phyloP scores from a whole-genome alignment of 2,888 invertebrate species.

The Terebella lapidaria region DNA sequence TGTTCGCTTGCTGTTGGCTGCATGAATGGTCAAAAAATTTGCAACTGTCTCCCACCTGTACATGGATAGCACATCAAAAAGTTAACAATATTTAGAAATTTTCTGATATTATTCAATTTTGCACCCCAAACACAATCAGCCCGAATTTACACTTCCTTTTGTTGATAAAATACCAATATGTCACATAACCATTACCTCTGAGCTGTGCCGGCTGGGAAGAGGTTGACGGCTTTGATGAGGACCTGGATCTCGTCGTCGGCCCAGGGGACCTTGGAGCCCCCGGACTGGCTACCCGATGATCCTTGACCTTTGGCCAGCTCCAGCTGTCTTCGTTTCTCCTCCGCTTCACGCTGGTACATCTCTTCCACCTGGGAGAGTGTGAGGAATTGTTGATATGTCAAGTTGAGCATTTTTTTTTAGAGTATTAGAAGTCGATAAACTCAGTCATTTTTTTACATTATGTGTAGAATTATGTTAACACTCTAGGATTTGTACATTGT shows the following conservation, averaged over 20 bases:
- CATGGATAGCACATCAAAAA: background rate
- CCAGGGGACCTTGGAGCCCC: conserved; percentile 60
- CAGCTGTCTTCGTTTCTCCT: conserved; percentile 61
- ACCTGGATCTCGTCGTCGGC: conserved; percentile 77
- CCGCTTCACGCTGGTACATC: conserved; percentile 71
- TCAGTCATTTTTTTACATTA: no score
- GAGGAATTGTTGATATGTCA: no score
- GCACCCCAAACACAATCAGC: no score
- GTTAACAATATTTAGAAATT: no score
- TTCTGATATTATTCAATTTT: no score
- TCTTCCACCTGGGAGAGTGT: conserved; percentile 34
- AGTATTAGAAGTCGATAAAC: no score
- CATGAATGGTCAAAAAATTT: conserved; percentile 78
- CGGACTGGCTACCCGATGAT: conserved; percentile 22
- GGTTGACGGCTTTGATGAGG: conserved; percentile 92
- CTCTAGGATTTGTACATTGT: no score
- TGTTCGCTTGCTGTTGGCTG: conserved; percentile 52
- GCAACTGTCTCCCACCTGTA: conserved; percentile 83
- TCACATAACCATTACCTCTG: no score
- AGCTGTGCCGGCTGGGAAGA: conserved; percentile 93
- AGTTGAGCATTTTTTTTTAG: no score
- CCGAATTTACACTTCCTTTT: no score
- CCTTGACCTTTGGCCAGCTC: conserved; percentile 33
- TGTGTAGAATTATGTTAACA: no score
- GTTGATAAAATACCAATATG: no score